Evolutionary conservation across 2,797 vertebrate genomes (phyloP).

Genomic region (Anguilla anguilla): DNA sequence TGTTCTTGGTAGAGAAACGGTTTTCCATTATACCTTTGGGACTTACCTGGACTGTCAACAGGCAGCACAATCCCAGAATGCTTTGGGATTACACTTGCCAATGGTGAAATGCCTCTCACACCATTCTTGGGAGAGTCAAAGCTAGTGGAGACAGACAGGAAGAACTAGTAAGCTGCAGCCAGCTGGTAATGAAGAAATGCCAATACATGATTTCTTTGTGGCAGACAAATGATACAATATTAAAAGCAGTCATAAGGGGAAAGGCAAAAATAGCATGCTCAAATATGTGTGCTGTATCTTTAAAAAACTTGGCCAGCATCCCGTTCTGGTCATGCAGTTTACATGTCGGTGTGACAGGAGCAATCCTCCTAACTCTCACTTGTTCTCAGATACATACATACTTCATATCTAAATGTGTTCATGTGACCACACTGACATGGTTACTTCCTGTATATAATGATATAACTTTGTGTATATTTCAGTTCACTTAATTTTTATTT

Average conservation of each 20-base stretch:
- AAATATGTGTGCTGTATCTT: neutral
- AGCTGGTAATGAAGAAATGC: neutral
- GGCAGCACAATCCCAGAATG: slow-evolving; percentile 72
- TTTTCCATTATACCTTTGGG: slow-evolving; percentile 14
- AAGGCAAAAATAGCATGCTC: neutral
- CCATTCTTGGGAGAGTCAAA: neutral
- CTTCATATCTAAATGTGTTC: neutral
- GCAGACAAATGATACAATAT: neutral
- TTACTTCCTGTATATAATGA: slow-evolving; percentile 67
- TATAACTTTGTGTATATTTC: slow-evolving; percentile 72
- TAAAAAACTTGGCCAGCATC: neutral
- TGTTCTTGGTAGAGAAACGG: slow-evolving; percentile 15
- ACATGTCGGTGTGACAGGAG: neutral
- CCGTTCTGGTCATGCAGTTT: neutral
- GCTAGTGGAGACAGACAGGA: neutral
- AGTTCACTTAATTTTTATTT: slow-evolving; percentile 36
- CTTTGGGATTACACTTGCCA: slow-evolving; percentile 28
- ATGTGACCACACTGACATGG: slow-evolving; percentile 56
- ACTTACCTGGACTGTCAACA: slow-evolving; percentile 62
- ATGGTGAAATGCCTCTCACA: neutral
- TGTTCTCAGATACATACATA: neutral
- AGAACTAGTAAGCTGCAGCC: neutral
- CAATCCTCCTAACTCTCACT: neutral
- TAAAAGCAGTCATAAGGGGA: neutral
- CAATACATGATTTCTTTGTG: neutral